phyloP scores from a whole-genome alignment of 1,140 invertebrate genomes.

The Ptiloglossa arizonensis region DNA sequence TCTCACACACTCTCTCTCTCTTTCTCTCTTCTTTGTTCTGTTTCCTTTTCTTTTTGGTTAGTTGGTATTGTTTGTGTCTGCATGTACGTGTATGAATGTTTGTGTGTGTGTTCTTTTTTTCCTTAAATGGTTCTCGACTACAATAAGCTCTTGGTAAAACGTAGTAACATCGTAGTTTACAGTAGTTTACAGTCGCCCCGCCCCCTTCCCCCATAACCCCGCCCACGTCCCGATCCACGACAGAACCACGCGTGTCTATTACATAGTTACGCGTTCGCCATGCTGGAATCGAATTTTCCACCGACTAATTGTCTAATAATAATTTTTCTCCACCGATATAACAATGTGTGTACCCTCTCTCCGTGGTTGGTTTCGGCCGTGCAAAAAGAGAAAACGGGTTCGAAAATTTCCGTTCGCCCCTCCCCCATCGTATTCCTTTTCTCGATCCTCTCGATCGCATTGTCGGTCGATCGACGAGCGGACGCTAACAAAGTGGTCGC shows the following conservation, averaged over 20 bases:
- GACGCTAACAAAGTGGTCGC: slow-evolving; percentile 51
- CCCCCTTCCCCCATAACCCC: background rate
- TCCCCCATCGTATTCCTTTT: too few relatives aligned
- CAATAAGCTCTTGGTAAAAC: slow-evolving; percentile 83
- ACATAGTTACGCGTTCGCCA: slow-evolving; percentile 73
- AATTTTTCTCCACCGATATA: too few relatives aligned
- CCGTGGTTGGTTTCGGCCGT: background rate
- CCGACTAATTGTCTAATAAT: too few relatives aligned
- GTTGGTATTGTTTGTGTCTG: slow-evolving; percentile 22
- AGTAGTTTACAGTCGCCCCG: slow-evolving; percentile 80
- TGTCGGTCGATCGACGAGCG: slow-evolving; percentile 34
- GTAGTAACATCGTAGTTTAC: slow-evolving; percentile 83
- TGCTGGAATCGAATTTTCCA: slow-evolving; percentile 74
- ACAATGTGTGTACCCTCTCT: too few relatives aligned
- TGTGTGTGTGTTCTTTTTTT: slow-evolving; percentile 31
- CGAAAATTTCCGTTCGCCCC: too few relatives aligned
- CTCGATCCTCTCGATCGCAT: too few relatives aligned
- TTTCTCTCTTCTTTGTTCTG: background rate
- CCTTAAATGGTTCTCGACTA: slow-evolving; percentile 80
- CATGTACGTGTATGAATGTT: slow-evolving; percentile 10
- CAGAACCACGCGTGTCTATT: slow-evolving; percentile 73
- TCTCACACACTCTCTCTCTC: background rate
- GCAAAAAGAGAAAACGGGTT: too few relatives aligned
- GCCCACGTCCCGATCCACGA: slow-evolving; percentile 73
- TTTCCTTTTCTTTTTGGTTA: background rate